Conservation (phyloP, 35 echinoderm and acorn worm genomes). For the Holothuria glaberrima region DNA sequence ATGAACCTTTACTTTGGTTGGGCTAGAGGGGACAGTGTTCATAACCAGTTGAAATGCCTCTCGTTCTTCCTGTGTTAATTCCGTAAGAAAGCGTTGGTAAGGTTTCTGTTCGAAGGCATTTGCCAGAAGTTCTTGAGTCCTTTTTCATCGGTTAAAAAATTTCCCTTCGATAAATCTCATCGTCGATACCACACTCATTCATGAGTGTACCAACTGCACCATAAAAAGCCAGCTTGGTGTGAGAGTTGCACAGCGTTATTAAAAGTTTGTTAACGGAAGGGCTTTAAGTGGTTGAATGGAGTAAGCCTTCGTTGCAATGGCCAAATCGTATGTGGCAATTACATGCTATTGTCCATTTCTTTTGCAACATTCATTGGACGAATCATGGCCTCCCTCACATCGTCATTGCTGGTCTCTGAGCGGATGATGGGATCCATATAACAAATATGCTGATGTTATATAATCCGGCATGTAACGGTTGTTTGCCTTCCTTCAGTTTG, state of each 20-base stretch:
- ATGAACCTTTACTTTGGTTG: background rate
- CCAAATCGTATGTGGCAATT: constrained; percentile 84
- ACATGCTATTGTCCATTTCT: constrained; percentile 75
- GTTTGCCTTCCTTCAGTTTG: constrained; percentile 61
- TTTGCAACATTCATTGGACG: constrained; percentile 65
- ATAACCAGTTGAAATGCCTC: constrained; percentile 66
- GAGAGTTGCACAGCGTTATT: constrained; percentile 80
- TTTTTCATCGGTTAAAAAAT: constrained; percentile 83
- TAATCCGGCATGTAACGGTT: constrained; percentile 73
- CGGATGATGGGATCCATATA: constrained; percentile 84
- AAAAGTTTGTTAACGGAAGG: constrained; percentile 62
- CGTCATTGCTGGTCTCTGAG: constrained; percentile 88
- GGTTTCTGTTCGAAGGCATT: constrained; percentile 70
- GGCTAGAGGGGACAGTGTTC: constrained; percentile 23
- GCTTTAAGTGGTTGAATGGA: constrained; percentile 65
- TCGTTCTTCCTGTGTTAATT: too few species aligned
- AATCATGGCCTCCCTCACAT: constrained; percentile 78
- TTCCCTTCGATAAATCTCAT: constrained; percentile 76
- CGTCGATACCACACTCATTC: constrained; percentile 74
- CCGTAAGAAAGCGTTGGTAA: constrained; percentile 46
- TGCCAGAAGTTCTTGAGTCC: constrained; percentile 74
- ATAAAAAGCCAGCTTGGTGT: constrained; percentile 72
- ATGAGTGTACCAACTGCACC: constrained; percentile 81
- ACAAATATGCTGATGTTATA: constrained; percentile 73
- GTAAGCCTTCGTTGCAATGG: constrained; percentile 63